Percentiles rank a stretch among this genome's conserved stretches.
phyloP scores from a whole-genome alignment of 2,888 invertebrate genomes.

The Dynastes hyllus region DNA sequence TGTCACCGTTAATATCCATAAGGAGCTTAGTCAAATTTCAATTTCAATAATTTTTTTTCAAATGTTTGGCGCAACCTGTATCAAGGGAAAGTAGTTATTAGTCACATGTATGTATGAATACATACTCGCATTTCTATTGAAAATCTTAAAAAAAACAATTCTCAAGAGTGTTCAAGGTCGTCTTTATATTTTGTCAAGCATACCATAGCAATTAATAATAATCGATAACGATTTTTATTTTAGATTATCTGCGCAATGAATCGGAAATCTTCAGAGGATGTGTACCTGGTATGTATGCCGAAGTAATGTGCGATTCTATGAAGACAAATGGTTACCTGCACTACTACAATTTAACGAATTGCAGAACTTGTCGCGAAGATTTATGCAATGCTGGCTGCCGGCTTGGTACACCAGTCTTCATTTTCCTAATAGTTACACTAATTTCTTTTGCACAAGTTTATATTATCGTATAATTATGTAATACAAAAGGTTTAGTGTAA shows the following conservation, averaged over 20 bases:
- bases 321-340: conserved; percentile 24
- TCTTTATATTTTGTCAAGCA: too few relatives aligned
- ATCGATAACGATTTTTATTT: background rate
- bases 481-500: too few relatives aligned
- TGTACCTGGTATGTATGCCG: background rate
- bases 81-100: too few relatives aligned
- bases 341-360: conserved; percentile 52
- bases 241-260: conserved; percentile 39
- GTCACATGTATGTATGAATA: too few relatives aligned
- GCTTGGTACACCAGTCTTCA: background rate
- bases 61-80: too few relatives aligned
- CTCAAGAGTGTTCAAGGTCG: too few relatives aligned
- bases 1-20: too few relatives aligned
- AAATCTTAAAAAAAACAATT: too few relatives aligned
- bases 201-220: background rate
- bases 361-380: conserved; percentile 30
- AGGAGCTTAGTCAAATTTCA: too few relatives aligned
- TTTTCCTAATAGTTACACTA: background rate
- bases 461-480: background rate
- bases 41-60: too few relatives aligned
- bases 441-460: background rate
- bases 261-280: conserved; percentile 41
- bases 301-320: conserved; percentile 26
- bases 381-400: conserved; percentile 49
- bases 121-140: too few relatives aligned